These are phyloP conservation scores for Yponomeuta sedellus DNA, from an alignment of 2,888 invertebrate species.

Conservation along the genomic window DNA sequence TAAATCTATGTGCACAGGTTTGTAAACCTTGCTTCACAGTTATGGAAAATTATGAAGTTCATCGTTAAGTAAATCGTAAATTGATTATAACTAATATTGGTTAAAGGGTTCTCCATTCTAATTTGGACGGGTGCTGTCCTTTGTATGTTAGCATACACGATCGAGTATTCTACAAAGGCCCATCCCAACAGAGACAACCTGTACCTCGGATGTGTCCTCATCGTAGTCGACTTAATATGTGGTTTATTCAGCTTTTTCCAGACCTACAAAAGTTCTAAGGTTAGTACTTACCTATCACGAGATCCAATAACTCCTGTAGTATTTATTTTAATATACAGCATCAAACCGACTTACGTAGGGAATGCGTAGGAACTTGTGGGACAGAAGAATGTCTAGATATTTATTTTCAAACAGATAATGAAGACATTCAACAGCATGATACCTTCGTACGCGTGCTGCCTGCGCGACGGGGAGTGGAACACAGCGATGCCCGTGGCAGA, in stretches of 20 bases:
- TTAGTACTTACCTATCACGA: constrained; percentile 24
- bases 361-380: no score
- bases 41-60: neutral
- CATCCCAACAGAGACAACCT: constrained; percentile 95
- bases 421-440: constrained; percentile 98
- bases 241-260: constrained; percentile 99
- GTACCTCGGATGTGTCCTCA: constrained; percentile 94
- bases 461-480: constrained; percentile 89
- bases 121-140: constrained; percentile 87
- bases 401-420: constrained; percentile 83
- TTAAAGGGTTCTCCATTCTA: constrained; percentile 84
- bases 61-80: no score
- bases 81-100: neutral
- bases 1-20: constrained; percentile 61
- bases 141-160: constrained; percentile 77
- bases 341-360: no score
- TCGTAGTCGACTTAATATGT: constrained; percentile 95
- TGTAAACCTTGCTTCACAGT: constrained; percentile 11
- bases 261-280: constrained; percentile 94
- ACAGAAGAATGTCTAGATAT: neutral
- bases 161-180: constrained; percentile 87
- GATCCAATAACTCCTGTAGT: no score
- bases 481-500: constrained; percentile 89
- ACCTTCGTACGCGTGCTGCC: constrained; percentile 91
- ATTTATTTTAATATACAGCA: no score